Base-by-base conservation (phyloP, 2,888 invertebrate species). In the Synergus umbraculus region DNA sequence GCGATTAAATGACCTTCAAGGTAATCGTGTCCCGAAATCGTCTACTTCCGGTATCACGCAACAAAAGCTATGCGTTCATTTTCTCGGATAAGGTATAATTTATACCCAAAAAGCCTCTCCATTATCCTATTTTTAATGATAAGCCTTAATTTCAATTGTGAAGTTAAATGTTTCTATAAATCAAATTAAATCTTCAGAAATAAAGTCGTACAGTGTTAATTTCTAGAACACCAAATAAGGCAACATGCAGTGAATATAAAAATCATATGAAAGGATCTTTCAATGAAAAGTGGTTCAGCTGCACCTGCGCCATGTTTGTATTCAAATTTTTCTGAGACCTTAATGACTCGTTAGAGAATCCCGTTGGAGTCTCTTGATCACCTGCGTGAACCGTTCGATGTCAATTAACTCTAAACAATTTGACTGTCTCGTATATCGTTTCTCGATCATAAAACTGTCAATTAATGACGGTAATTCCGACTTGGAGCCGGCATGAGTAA, bases 31-130 rank as follows among this genome's bases (percentile, higher is more conserved):
- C 18, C 22, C 76, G 46, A 65, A 79, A 81, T 66, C 64, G 18
- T 54, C 43, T 43, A 49, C 78, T 81, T 83, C 81, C 83, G 81
- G 79, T 79, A 69, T 81, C 66, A 54, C 66, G 76, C 69, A 81
- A 81, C 69, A 78, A 69, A 29, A 29, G 12, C 54, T 78, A 76
- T 18, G 69, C 41, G 66, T 54, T 67, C 69, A 54, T 58, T 69
- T 76, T 43, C 73, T 37, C 5, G 37, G 5, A 37, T 37, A 37
- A 37, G 5, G 5, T 37, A 37, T 37, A 37, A 37, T 37, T 37
- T 37, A 5, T 37, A 37, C 3, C 29, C 29, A 29, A 29, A 29
- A 29, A 29, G 29, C 0, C 3, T 29, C 29, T 29, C 29, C 3
- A 29, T 29, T 29, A 29, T 29, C 29, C 29, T 29, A 29, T 2